These are phyloP conservation scores for Esox masquinongy DNA, from an alignment of 2,797 vertebrate species.

Conservation along the genomic window DNA sequence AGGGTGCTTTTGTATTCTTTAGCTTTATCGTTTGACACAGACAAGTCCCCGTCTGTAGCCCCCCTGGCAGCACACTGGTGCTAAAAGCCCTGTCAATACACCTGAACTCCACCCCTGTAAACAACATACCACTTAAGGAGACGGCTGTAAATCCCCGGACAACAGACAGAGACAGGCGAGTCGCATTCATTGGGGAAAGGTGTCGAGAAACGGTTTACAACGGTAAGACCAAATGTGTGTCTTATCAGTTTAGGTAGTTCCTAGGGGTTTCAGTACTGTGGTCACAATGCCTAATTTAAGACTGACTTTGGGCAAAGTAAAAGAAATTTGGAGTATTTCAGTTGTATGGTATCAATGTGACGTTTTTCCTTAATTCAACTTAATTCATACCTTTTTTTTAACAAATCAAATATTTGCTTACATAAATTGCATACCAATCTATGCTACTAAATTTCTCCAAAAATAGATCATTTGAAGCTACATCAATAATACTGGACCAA, in stretches of 20 bases:
- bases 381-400: too few relatives aligned
- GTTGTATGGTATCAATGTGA: too few relatives aligned
- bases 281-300: too few relatives aligned
- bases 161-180: background rate
- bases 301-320: too few relatives aligned
- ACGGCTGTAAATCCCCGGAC: conserved; percentile 60
- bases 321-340: too few relatives aligned
- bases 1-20: conserved; percentile 49
- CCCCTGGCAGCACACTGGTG: conserved; percentile 60
- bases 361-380: too few relatives aligned
- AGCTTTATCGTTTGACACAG: conserved; percentile 59
- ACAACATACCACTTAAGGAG: conserved; percentile 63
- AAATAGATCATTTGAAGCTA: too few relatives aligned
- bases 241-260: background rate
- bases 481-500: too few relatives aligned
- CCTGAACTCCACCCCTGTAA: conserved; percentile 70
- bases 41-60: conserved; percentile 58
- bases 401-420: too few relatives aligned
- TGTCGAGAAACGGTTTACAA: background rate
- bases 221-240: background rate
- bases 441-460: too few relatives aligned
- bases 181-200: background rate
- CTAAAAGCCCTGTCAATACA: conserved; percentile 76
- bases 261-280: background rate
- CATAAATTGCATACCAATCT: too few relatives aligned